These are phyloP conservation scores for Karalla daura DNA, from an alignment of 2,797 vertebrate species.

Conservation along the genomic window DNA sequence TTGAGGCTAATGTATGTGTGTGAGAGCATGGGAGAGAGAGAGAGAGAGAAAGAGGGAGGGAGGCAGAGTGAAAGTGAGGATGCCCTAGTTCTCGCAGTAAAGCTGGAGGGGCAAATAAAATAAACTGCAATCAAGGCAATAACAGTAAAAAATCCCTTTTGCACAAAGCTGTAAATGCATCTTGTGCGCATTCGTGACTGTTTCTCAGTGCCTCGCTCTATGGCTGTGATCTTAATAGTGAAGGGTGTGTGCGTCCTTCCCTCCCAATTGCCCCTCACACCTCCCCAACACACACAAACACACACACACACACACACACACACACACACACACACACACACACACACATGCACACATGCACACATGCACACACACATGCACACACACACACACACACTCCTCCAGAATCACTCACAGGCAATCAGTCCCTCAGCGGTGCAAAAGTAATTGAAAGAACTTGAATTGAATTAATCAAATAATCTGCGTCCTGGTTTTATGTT, in stretches of 20 bases:
- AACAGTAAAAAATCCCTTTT: conserved; percentile 59
- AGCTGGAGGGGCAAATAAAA: conserved; percentile 66
- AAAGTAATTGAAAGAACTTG: conserved; percentile 56
- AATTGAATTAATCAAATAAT: conserved; percentile 60
- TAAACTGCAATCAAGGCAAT: conserved; percentile 68
- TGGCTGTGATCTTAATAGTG: conserved; percentile 50
- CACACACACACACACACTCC: too few relatives aligned
- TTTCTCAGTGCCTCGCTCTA: background rate
- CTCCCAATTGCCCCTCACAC: too few relatives aligned
- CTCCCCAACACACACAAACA: too few relatives aligned
- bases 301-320: too few relatives aligned
- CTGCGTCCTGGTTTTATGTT: conserved; percentile 52
- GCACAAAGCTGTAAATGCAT: conserved; percentile 34
- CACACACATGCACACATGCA: too few relatives aligned
- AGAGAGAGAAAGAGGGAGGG: background rate
- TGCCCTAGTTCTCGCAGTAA: conserved; percentile 72
- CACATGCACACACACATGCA: too few relatives aligned
- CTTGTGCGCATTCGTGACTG: background rate
- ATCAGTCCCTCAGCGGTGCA: conserved; percentile 25
- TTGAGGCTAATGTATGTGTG: conserved; percentile 67
- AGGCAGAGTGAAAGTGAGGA: conserved; percentile 21
- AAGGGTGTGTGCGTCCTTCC: background rate
- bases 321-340: too few relatives aligned
- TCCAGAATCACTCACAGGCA: conserved; percentile 36
- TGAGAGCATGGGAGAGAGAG: conserved; percentile 18